Evolutionary conservation across 2,888 invertebrate species (phyloP).

Genomic region (Leptarthrus brevirostris): DNA sequence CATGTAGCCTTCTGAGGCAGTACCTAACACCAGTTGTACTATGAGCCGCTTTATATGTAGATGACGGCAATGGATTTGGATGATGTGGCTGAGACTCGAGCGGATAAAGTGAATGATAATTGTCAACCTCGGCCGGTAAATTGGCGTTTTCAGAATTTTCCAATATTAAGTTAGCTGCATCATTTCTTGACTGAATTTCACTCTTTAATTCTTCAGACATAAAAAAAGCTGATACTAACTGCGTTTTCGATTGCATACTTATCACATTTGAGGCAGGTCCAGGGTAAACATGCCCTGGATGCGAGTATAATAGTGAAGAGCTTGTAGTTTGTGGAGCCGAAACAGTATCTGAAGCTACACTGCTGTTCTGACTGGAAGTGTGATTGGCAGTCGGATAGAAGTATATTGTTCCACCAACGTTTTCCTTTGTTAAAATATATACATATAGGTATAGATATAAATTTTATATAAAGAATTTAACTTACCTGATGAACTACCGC

Average conservation of each 20-base stretch:
- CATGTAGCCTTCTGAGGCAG: constrained; percentile 89
- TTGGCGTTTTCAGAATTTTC: constrained; percentile 74
- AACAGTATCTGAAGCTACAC: constrained; percentile 61
- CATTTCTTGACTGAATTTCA: constrained; percentile 66
- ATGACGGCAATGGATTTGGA: constrained; percentile 79
- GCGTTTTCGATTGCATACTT: constrained; percentile 66
- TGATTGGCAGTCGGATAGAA: constrained; percentile 81
- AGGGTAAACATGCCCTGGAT: constrained; percentile 65
- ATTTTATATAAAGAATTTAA: constrained; percentile 20
- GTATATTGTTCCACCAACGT: constrained; percentile 94
- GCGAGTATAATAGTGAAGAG: constrained; percentile 61
- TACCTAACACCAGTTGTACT: constrained; percentile 86
- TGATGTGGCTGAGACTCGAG: constrained; percentile 76
- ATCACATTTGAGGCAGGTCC: constrained; percentile 67
- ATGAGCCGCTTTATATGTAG: constrained; percentile 91
- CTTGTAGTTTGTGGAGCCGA: constrained; percentile 61
- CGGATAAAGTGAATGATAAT: constrained; percentile 88
- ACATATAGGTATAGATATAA: background rate
- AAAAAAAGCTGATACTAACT: constrained; percentile 77
- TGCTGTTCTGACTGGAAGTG: constrained; percentile 66
- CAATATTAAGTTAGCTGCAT: constrained; percentile 73
- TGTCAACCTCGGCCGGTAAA: constrained; percentile 88
- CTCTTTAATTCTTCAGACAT: constrained; percentile 83
- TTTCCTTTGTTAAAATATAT: constrained; percentile 72
- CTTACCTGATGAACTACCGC: constrained; percentile 66